Conservation (phyloP, 37 sponge, comb jelly and placozoan species). For the Hexactinellida sp. region DNA sequence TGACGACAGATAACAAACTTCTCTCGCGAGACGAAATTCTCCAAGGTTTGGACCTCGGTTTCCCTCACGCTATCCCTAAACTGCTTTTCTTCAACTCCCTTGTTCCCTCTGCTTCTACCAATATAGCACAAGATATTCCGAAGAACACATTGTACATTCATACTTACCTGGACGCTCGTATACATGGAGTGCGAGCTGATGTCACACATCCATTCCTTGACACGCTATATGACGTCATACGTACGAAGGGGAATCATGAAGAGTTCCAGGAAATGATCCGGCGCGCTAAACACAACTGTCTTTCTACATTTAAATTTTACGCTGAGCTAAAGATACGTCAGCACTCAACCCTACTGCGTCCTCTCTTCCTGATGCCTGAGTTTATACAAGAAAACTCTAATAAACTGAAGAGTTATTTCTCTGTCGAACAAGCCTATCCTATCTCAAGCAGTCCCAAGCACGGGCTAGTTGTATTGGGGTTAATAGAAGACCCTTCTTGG, state of each 20-base stretch:
- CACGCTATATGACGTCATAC: not conserved
- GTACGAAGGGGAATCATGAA: not conserved
- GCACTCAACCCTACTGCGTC: not conserved
- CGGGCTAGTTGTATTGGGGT: not conserved
- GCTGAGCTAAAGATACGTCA: not conserved
- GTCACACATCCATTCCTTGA: not conserved
- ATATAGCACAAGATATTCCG: not conserved
- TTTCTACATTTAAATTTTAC: not conserved
- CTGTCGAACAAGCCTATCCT: not conserved
- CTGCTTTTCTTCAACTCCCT: not conserved
- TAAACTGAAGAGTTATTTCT: not conserved
- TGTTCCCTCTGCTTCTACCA: not conserved
- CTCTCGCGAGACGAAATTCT: not conserved
- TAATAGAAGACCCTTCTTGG: not conserved
- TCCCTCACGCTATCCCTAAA: not conserved
- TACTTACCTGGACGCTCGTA: not conserved
- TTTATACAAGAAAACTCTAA: not conserved
- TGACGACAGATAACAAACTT: not conserved
- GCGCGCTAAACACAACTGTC: not conserved
- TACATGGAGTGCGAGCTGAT: not conserved
- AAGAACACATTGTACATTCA: slow-evolving; percentile 6
- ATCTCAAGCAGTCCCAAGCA: not conserved
- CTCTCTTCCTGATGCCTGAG: not conserved
- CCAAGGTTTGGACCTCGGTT: not conserved
- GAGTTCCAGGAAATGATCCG: slow-evolving; percentile 6